A percentile compares a stretch with the other conserved stretches of the same genome.
Conservation (phyloP, 2,888 invertebrate species). For the Cerastis rubricosa region DNA sequence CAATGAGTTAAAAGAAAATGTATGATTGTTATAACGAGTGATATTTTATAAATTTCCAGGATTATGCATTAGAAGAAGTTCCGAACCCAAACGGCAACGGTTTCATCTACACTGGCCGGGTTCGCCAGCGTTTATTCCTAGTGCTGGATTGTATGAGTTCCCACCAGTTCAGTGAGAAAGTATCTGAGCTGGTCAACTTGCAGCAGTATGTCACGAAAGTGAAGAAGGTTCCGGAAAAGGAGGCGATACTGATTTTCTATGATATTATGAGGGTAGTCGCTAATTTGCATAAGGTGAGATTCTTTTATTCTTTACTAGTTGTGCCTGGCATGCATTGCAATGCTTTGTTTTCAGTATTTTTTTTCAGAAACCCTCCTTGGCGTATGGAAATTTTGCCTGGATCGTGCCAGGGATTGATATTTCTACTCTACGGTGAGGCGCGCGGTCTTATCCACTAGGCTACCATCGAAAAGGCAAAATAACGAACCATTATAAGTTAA, state of each 20-base stretch:
- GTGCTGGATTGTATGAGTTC: slow-evolving; percentile 94
- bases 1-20: not conserved
- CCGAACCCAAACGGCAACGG: slow-evolving; percentile 86
- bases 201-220: slow-evolving; percentile 95
- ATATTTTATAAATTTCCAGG: slow-evolving; percentile 85
- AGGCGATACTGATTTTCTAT: slow-evolving; percentile 93
- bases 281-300: slow-evolving; percentile 92
- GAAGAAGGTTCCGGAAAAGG: slow-evolving; percentile 93
- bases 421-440: too few species aligned
- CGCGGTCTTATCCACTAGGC: too few species aligned
- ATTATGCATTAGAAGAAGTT: slow-evolving; percentile 92
- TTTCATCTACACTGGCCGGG: slow-evolving; percentile 90
- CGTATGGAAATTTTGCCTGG: too few species aligned
- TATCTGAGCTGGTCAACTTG: slow-evolving; percentile 92
- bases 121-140: slow-evolving; percentile 92
- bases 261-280: slow-evolving; percentile 94
- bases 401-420: too few species aligned
- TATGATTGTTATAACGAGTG: not conserved
- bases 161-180: slow-evolving; percentile 91
- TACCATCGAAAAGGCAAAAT: too few species aligned
- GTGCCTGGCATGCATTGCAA: not conserved
- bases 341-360: not conserved
- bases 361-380: not conserved
- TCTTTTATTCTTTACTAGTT: not conserved
- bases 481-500: too few species aligned